Evolutionary conservation across 2,113 vertebrate genomes (phyloP).

Genomic region (Aegotheles bennettii): DNA sequence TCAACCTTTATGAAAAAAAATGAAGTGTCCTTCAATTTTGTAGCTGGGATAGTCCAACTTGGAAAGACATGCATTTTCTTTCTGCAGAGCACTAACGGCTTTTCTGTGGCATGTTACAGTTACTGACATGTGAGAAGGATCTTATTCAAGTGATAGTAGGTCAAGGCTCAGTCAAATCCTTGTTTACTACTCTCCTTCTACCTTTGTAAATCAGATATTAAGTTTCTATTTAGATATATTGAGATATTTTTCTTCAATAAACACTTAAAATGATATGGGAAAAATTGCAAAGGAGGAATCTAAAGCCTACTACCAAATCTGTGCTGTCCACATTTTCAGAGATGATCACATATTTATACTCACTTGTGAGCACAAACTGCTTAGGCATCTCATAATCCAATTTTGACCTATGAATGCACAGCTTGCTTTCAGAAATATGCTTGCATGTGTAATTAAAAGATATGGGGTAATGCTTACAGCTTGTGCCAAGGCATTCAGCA

Average conservation of each 20-base stretch:
- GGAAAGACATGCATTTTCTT: not conserved
- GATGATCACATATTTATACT: not conserved
- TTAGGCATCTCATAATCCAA: slow-evolving; percentile 36
- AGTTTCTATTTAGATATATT: not conserved
- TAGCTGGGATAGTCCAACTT: not conserved
- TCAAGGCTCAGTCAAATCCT: not conserved
- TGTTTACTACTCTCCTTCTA: not conserved
- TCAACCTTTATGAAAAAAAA: not conserved
- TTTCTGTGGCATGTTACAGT: not conserved
- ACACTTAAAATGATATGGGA: not conserved
- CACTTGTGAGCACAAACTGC: slow-evolving; percentile 3
- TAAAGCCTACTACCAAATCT: not conserved
- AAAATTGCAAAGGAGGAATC: not conserved
- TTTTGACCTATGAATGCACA: slow-evolving; percentile 14
- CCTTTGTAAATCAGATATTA: not conserved
- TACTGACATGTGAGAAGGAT: not conserved
- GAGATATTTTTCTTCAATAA: not conserved
- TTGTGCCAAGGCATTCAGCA: slow-evolving; percentile 37
- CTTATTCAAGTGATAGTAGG: not conserved
- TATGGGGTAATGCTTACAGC: slow-evolving; percentile 28
- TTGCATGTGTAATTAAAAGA: slow-evolving; percentile 59
- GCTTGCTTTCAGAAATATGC: slow-evolving; percentile 35
- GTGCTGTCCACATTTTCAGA: not conserved
- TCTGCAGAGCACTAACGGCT: not conserved
- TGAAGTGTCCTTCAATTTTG: not conserved